Base-by-base conservation (phyloP, 2,888 invertebrate species). In the Rotaria sp. region DNA sequence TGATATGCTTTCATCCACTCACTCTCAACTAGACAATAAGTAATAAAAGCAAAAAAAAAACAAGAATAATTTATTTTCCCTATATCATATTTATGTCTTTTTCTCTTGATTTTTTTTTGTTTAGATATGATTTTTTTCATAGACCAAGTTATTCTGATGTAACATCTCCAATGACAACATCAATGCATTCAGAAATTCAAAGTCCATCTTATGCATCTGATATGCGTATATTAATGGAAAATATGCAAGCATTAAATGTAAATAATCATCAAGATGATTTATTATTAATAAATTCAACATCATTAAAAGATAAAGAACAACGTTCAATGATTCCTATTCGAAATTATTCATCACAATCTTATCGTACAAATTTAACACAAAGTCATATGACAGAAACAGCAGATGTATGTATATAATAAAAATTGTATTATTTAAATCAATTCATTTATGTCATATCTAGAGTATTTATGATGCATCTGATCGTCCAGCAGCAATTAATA, bases 201-300 rank as follows among this genome's bases (percentile, higher is more conserved):
- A 15, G 24, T 7, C 21, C 80, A 5, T 87, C 88, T 15, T 87
- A 87, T 52, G 88, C 88, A 57, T 88, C 87, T 80, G 91, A 91
- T 55, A 92, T 93, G 87, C 38, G 84, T 26, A 30, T 84, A 26
- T 21, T 57, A n/a, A 80, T 80, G 80, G 80, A 80, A 45, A 80
- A 80, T 45, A 80, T 80, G 80, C 80, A 80, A 80, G 45, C 80
- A 18, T 45, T 80, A n/a, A 80, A 80, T 80, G n/a, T 80, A 5
- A 80, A 45, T 35, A 41, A 80, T 45, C 41, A 38, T 1, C 41
- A 80, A 5, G 80, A 80, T n/a, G 80, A 80, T 24, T 26, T 80
- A 41, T 74, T 55, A 24, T 3, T 45, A 13, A 35, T 38, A 2
- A 45, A 45, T 80, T 80, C 45, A 80, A 15, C 41, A 41, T 41